Evolutionary conservation across 2,113 vertebrate genomes (phyloP).

Genomic region (Periophthalmodon schlosseri): DNA sequence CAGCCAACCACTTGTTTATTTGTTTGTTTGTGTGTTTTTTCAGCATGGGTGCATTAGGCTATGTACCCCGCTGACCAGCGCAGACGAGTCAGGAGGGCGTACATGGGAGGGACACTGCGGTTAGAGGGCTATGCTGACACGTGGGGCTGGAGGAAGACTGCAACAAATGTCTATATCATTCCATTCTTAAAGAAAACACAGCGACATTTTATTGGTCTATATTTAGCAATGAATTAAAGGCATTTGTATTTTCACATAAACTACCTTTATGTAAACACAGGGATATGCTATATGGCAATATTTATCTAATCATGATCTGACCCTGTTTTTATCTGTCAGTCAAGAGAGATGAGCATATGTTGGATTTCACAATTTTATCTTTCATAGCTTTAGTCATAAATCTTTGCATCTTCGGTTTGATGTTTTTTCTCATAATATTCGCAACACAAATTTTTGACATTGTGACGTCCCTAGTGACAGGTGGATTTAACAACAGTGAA

Average conservation of each 20-base stretch:
- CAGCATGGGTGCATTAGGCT: slow-evolving; percentile 59
- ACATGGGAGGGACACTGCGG: slow-evolving; percentile 54
- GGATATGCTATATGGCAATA: too few species aligned
- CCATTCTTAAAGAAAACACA: background rate
- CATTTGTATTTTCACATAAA: too few species aligned
- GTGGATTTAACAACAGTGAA: background rate
- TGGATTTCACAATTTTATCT: background rate
- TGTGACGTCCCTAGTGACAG: background rate
- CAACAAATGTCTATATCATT: slow-evolving; percentile 22
- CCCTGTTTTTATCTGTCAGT: too few species aligned
- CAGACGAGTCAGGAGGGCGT: slow-evolving; percentile 41
- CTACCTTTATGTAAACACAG: too few species aligned
- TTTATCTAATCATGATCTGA: too few species aligned
- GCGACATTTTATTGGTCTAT: background rate
- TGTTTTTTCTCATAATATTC: background rate
- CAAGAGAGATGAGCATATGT: background rate
- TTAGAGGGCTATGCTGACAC: slow-evolving; percentile 48
- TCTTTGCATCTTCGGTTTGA: background rate
- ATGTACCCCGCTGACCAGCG: slow-evolving; percentile 65
- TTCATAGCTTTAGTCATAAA: background rate
- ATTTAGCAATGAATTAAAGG: background rate
- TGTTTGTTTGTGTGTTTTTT: slow-evolving; percentile 65
- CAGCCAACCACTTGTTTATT: slow-evolving; percentile 62
- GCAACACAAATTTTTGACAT: background rate
- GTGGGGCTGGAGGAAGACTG: slow-evolving; percentile 23